Base-by-base conservation (phyloP, 2,113 vertebrate genomes). In the Setophaga coronata region DNA sequence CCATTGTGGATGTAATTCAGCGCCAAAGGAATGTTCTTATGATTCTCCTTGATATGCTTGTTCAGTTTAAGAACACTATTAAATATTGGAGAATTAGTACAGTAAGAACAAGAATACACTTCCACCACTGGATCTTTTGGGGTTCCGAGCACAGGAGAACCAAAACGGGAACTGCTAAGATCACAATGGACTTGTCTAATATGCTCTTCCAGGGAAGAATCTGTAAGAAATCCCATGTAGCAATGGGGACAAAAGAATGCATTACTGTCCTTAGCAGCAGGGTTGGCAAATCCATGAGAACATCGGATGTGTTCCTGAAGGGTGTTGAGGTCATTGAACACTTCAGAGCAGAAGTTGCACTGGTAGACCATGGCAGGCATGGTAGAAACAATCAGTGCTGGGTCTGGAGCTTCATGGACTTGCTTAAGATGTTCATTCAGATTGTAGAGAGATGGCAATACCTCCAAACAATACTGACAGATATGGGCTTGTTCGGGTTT, bases 191-290 rank as follows among this genome's bases (percentile, higher is more conserved):
- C 99, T 98, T 99, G 99, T 91, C 99, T 99, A 95, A 99, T 99
- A 92, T 99, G 99, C 97, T 99, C 99, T 96, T 99, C 99, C 67
- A 99, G 98, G 33, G 99, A 99, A 95, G 98, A 98, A 98, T 99
- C 99, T 56, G 99, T 99, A 97, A 99, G 98, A 97, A 99, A 99
- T 17, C 99, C 99, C 99, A 99, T 99, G 97, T 99, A 99, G 97
- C 99, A 99, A 92, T 99, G 99, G 57, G 99, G 99, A 91, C 99
- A 99, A 97, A 99, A 99, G 98, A 99, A 99, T 6, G 99, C 99
- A 82, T 99, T 99, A 97, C 99, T 99, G 94, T 99, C 99, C 95
- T 99, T 99, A 81, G 99, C 99, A 70, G 98, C 98, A 17, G 99
- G 99, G 82, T 99, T 99, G 31, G 99, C 98, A 96, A 99, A 99